These are phyloP conservation scores for Molossus molossus DNA, from an alignment of 2,797 vertebrate species.

Conservation along the genomic window DNA sequence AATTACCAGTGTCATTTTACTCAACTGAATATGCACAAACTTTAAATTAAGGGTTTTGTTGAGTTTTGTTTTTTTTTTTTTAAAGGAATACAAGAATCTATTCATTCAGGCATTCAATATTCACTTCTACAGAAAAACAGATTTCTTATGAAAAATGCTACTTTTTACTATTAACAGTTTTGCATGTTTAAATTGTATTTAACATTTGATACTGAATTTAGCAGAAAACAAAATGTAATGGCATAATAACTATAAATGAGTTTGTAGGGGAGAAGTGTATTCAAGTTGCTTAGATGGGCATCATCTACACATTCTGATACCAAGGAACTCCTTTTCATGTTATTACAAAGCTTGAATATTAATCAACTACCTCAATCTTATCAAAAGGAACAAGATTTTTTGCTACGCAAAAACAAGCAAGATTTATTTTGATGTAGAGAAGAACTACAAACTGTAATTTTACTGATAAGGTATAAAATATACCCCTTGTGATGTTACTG, in stretches of 20 bases:
- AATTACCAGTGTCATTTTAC: conserved; percentile 11
- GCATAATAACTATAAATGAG: background rate
- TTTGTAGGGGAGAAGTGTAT: background rate
- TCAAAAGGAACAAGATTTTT: conserved; percentile 59
- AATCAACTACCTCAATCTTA: background rate
- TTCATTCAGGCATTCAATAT: background rate
- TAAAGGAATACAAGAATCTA: background rate
- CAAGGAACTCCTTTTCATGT: background rate
- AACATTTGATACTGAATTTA: conserved; percentile 7
- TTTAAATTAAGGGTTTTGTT: background rate
- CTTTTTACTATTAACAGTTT: conserved; percentile 28
- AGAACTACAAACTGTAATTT: background rate
- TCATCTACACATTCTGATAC: background rate
- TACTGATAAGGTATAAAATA: conserved; percentile 78
- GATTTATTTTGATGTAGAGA: background rate
- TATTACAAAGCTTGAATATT: background rate
- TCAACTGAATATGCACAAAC: conserved; percentile 7
- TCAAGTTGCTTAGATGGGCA: background rate
- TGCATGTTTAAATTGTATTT: background rate
- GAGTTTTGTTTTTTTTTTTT: background rate
- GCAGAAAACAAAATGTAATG: conserved; percentile 48
- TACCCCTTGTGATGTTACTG: conserved; percentile 77
- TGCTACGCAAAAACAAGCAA: background rate
- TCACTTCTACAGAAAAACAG: background rate
- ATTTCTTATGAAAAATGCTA: conserved; percentile 20